Evolutionary conservation across 2,797 vertebrate genomes (phyloP), one percentile per base, ranked within the genome.

Genomic region (Propithecus perrieri): DNA sequence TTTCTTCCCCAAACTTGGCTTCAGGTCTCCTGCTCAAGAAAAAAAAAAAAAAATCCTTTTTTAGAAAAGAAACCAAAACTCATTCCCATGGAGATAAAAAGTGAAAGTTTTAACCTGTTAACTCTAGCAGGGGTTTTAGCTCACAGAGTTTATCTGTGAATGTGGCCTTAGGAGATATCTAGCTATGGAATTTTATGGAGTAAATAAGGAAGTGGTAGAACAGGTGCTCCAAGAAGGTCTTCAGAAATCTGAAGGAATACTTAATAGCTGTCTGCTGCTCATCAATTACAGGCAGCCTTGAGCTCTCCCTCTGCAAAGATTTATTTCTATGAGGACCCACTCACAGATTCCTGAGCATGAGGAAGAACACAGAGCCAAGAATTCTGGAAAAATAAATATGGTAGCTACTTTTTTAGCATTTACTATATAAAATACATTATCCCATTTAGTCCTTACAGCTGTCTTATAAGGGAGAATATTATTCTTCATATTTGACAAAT

Each of bases 401-500:
- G 95, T 65, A 30, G 24, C 65, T 65, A 76, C 38, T 10, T 91
- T 90, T 91, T 87, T 85, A 57, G n/a, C 38, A 89, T 53, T 89
- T 86, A 38, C 35, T 61, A 24, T 85, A 33, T 67, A 81, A 57
- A 95, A 92, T 69, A 80, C 5, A 80, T 93, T 61, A 89, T 91
- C 24, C 53, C 61, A 71, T 50, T 85, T 86, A 86, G 83, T 94
- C 59, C 28, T 80, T 78, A 46, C 1, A 50, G 50, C 41, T 92
- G 9, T 69, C n/a, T 91, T 81, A 85, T 35, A 78, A 92, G 43
- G 13, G 7, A 69, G 41, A 41, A 80, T 26, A 75, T 76, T 93
- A 59, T 75, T 90, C 38, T 46, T 95, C n/a, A 85, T 13, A 41
- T 83, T 86, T 89, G 59, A 91, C 38, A 95, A 95, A 90, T 84